Base-by-base conservation (phyloP, 2,888 invertebrate species). In the Pterostichus niger region DNA sequence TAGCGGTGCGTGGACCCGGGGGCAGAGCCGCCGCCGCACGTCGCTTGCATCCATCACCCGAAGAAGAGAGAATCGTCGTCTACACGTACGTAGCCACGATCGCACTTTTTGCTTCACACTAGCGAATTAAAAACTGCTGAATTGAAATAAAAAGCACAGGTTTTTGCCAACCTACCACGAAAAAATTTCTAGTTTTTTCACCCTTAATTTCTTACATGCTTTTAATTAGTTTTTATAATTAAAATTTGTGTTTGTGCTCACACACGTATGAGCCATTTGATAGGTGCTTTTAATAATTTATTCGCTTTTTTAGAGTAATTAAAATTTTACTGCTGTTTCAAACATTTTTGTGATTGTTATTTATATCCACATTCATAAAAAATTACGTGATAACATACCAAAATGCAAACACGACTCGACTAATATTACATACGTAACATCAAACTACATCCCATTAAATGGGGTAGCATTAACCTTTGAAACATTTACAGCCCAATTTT, bases 71-170 rank as follows among this genome's bases (percentile, higher is more conserved):
- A 9, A 40, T 40, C 9, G 40, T 40, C 40, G 24, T 24, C 24
- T 33, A 35, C 40, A 33, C 40, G 46, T 33, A 71, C 46, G 71
- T 71, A 9, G 44, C 33, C 68, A n/a, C 10, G 35, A 10, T 10
- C 33, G 40, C 17, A 13, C 56, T 77, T 77, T 77, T 77, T 77
- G 33, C 59, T 2, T 35, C n/a, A 31, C 77, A 33, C 76, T 35
- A 15, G 76, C 76, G 77, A 77, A 77, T 77, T 77, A 77, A 77
- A 77, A 77, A 77, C 77, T 77, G 56, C 77, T 77, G 77, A 77
- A 77, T 77, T 77, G 77, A 77, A 77, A 77, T 54, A 77, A 54
- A 52, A 54, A 33, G 17, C 54, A 33, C 7, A 2, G 7, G 17
- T 56, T 59, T 35, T 35, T 77, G 24, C 54, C 35, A 56, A 6